These are phyloP conservation scores for Nineta flava DNA, from an alignment of 2,888 invertebrate species.

Conservation along the genomic window DNA sequence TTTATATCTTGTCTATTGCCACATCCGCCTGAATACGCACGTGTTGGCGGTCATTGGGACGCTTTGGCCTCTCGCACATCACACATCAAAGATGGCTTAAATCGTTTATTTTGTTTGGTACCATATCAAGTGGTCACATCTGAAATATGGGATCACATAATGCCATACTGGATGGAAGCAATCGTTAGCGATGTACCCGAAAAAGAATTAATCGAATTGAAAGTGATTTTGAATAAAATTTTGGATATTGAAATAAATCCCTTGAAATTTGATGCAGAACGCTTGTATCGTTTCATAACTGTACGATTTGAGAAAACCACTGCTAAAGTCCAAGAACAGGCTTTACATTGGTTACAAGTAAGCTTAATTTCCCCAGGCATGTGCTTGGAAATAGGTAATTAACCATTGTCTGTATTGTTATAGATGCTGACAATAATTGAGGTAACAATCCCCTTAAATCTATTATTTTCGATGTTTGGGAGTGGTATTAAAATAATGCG, in stretches of 20 bases:
- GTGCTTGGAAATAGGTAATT: no score
- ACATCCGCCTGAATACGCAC: conserved; percentile 88
- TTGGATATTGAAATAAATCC: conserved; percentile 94
- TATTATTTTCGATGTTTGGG: conserved; percentile 80
- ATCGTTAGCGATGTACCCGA: conserved; percentile 85
- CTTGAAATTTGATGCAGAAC: conserved; percentile 82
- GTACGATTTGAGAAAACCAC: conserved; percentile 66
- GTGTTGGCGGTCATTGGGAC: conserved; percentile 95
- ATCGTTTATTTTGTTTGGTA: conserved; percentile 85
- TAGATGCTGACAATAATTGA: conserved; percentile 76
- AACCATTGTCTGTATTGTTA: conserved; percentile 14
- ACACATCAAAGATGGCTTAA: conserved; percentile 88
- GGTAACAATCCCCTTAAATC: conserved; percentile 73
- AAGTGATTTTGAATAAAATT: conserved; percentile 78
- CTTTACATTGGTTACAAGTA: conserved; percentile 76
- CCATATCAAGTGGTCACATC: conserved; percentile 95
- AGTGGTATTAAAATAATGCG: conserved; percentile 69
- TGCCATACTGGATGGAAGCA: conserved; percentile 99
- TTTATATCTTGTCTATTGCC: conserved; percentile 89
- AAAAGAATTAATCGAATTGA: conserved; percentile 69
- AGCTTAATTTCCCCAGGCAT: conserved; percentile 2
- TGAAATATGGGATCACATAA: conserved; percentile 95
- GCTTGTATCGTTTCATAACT: conserved; percentile 88
- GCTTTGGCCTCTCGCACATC: conserved; percentile 72
- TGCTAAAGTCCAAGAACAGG: conserved; percentile 73